These are phyloP conservation scores for Malacoctenus gilli DNA, from an alignment of 2,797 vertebrate genomes.

Conservation along the genomic window DNA sequence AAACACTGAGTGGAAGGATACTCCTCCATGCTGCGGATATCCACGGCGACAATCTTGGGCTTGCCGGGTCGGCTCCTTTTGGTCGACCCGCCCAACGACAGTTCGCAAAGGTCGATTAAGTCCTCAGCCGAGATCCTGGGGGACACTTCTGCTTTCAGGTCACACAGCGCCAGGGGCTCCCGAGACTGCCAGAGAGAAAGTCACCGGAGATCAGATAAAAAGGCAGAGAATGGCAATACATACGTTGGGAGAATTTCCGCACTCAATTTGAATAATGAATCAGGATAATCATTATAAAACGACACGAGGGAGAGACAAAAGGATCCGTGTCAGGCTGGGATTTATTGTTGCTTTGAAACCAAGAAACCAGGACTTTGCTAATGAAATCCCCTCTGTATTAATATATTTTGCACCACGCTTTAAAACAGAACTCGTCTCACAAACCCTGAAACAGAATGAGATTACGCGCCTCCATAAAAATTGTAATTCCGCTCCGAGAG, in stretches of 20 bases:
- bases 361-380: constrained; percentile 2
- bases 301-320: constrained; percentile 11
- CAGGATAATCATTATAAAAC: constrained; percentile 4
- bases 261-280: constrained; percentile 16
- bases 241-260: constrained; percentile 15
- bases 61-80: constrained; percentile 90
- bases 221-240: background rate
- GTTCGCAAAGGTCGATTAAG: constrained; percentile 93
- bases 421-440: background rate
- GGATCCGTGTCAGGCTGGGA: constrained; percentile 2
- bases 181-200: constrained; percentile 83
- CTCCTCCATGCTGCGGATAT: constrained; percentile 93
- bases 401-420: constrained; percentile 2
- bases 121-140: constrained; percentile 96
- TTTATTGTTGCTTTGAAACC: constrained; percentile 11
- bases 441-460: background rate
- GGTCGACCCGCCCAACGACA: constrained; percentile 75
- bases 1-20: no score
- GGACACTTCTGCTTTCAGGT: constrained; percentile 94
- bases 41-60: constrained; percentile 94
- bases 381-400: constrained; percentile 20
- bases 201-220: constrained; percentile 28
- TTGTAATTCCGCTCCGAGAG: constrained; percentile 10
- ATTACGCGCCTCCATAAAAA: constrained; percentile 27
- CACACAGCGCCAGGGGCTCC: constrained; percentile 89